Evolutionary conservation across 1,140 invertebrate species (phyloP).

Genomic region (Ostrea edulis): DNA sequence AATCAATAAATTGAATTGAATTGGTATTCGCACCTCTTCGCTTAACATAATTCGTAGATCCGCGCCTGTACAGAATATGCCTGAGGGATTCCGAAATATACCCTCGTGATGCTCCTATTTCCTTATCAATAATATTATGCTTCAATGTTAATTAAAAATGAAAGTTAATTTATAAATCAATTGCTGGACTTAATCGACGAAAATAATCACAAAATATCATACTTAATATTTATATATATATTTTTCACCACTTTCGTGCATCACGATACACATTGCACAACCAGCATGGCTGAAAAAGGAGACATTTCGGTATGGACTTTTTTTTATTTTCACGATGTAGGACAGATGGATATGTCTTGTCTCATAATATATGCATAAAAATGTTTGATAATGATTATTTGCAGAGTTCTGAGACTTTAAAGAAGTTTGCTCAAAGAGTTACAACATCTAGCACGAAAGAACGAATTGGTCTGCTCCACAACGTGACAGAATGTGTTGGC

Average conservation of each 20-base stretch:
- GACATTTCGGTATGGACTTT: conserved; percentile 68
- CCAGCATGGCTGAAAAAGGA: conserved; percentile 78
- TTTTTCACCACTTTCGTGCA: not conserved
- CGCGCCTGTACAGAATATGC: not conserved
- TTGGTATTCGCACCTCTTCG: too few species aligned
- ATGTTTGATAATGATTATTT: conserved; percentile 74
- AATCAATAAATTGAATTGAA: too few species aligned
- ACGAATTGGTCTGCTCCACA: conserved; percentile 85
- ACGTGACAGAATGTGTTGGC: conserved; percentile 86
- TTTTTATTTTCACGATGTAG: conserved; percentile 33
- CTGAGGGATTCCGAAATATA: conserved; percentile 12
- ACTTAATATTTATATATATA: not conserved
- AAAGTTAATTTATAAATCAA: not conserved
- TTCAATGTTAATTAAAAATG: not conserved
- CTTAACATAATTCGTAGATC: not conserved
- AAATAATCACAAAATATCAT: not conserved
- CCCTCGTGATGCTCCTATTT: not conserved
- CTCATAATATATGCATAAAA: conserved; percentile 12
- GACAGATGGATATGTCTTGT: not conserved
- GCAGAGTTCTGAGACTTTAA: conserved; percentile 86
- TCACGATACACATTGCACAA: conserved; percentile 58
- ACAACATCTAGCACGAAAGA: conserved; percentile 88
- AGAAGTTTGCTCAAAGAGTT: conserved; percentile 89
- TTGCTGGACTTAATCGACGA: not conserved
- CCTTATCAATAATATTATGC: not conserved